Evolutionary conservation across 1,140 invertebrate species (phyloP).

Genomic region (Papilio aristodemus): DNA sequence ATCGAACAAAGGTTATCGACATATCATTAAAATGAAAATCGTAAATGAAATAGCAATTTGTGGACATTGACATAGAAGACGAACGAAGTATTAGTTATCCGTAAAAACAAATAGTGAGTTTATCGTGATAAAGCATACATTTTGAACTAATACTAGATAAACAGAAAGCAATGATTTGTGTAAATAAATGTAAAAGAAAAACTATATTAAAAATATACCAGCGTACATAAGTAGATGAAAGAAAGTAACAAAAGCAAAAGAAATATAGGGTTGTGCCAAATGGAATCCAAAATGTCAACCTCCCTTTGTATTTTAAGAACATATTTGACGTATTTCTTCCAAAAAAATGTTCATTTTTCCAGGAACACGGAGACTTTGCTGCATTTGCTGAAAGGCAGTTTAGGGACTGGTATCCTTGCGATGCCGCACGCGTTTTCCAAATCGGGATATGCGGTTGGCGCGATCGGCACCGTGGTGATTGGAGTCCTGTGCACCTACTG

Average conservation of each 20-base stretch:
- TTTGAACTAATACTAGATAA: background rate
- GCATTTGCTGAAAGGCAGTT: conserved; percentile 85
- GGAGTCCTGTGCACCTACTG: conserved; percentile 86
- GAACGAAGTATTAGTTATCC: too few relatives aligned
- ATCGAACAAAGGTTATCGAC: background rate
- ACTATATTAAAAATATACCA: too few relatives aligned
- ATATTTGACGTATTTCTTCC: too few relatives aligned
- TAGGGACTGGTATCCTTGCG: conserved; percentile 88
- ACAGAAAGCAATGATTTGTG: background rate
- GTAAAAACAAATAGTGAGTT: too few relatives aligned
- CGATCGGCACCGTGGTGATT: conserved; percentile 82
- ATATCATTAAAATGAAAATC: conserved; percentile 11
- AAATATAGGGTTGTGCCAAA: too few relatives aligned
- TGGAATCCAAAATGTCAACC: too few relatives aligned
- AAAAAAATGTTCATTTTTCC: conserved; percentile 47
- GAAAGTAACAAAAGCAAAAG: too few relatives aligned
- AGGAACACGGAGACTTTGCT: conserved; percentile 84
- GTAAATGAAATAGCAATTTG: background rate
- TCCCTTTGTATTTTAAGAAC: background rate
- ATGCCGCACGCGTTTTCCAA: conserved; percentile 88
- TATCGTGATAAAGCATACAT: too few relatives aligned
- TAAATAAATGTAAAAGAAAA: too few relatives aligned
- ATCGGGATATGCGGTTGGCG: conserved; percentile 84
- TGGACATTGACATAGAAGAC: conserved; percentile 58
- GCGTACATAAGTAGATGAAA: too few relatives aligned